phyloP scores from a whole-genome alignment of 2,113 vertebrate species.

The Ascaphus truei region DNA sequence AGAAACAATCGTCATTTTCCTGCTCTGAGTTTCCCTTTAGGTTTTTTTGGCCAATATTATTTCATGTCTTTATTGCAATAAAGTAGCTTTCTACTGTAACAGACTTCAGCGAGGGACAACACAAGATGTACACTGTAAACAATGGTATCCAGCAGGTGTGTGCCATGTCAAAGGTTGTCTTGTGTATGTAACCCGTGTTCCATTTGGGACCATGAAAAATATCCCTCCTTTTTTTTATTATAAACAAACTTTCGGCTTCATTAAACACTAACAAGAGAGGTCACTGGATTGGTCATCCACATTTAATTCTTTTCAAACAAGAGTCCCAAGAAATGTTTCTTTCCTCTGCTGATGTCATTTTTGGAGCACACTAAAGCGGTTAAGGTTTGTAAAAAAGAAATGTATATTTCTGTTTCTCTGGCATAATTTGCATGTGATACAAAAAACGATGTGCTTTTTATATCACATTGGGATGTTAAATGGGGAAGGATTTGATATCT shows the following conservation, averaged over 20 bases:
- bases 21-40: no score
- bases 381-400: no score
- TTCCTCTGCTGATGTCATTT: fast-evolving
- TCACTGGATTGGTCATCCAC: conserved; percentile 70
- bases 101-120: no score
- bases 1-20: no score
- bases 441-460: no score
- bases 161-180: conserved; percentile 75
- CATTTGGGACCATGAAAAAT: conserved; percentile 79
- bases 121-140: background rate
- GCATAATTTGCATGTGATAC: no score
- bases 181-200: conserved; percentile 83
- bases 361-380: background rate
- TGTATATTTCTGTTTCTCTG: no score
- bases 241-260: conserved; percentile 70
- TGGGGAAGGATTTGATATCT: no score
- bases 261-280: conserved; percentile 69
- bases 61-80: no score
- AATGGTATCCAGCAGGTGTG: conserved; percentile 74
- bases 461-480: no score
- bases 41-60: no score
- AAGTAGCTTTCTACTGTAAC: no score
- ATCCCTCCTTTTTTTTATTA: conserved; percentile 58
- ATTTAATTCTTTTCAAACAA: conserved; percentile 3
- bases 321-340: background rate